Evolutionary conservation across 2,888 invertebrate genomes (phyloP).

Genomic region (Copidosoma aretas): DNA sequence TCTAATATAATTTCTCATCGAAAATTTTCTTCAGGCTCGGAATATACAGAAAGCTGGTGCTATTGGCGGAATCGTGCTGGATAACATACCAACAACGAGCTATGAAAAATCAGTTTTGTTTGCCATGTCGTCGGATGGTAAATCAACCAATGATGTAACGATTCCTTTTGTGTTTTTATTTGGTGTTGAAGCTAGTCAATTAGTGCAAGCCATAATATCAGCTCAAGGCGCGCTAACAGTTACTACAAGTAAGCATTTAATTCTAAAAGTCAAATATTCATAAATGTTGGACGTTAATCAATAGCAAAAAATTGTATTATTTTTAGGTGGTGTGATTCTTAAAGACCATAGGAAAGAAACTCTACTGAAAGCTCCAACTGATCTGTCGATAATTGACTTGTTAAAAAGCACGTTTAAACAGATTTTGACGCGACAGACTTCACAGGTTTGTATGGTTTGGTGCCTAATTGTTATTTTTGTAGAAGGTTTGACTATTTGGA

Average conservation of each 20-base stretch:
- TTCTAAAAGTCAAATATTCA: not conserved
- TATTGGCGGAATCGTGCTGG: constrained; percentile 82
- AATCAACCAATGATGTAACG: constrained; percentile 74
- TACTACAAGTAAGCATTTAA: constrained; percentile 52
- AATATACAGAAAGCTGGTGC: constrained; percentile 83
- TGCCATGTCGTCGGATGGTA: constrained; percentile 95
- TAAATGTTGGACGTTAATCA: constrained; percentile 15
- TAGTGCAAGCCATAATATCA: constrained; percentile 68
- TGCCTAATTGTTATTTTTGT: constrained; percentile 48
- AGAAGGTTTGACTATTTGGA: constrained; percentile 46
- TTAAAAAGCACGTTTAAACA: constrained; percentile 57
- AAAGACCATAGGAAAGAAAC: constrained; percentile 48
- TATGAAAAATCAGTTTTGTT: constrained; percentile 83
- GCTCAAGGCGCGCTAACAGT: constrained; percentile 50
- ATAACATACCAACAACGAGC: constrained; percentile 80
- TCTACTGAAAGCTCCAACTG: constrained; percentile 58
- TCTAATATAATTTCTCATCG: not conserved
- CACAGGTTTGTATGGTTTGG: constrained; percentile 57
- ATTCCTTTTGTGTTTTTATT: constrained; percentile 94
- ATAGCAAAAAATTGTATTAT: not conserved
- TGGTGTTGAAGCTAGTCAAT: constrained; percentile 74
- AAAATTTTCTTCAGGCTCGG: constrained; percentile 67
- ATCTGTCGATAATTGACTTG: constrained; percentile 57
- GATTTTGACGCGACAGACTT: constrained; percentile 53
- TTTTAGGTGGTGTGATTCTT: constrained; percentile 25